Conservation (phyloP, 2,113 vertebrate genomes). For the Planiliza haematocheilus region DNA sequence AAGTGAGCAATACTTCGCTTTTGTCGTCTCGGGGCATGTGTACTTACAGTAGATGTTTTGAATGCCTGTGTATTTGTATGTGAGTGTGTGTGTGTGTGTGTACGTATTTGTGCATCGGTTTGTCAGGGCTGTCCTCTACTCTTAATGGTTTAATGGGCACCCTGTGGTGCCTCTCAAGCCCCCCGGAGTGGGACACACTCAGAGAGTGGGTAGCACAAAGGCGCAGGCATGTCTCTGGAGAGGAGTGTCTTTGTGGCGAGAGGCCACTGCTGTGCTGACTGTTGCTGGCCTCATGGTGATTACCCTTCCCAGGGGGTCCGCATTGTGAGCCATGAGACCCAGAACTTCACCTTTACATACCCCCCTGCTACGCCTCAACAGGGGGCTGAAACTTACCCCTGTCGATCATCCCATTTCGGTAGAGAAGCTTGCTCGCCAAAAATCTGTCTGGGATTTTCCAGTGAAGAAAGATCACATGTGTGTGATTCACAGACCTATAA, state of each 20-base stretch:
- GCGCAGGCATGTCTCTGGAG: constrained; percentile 75
- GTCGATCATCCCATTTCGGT: constrained; percentile 66
- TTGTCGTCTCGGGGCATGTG: constrained; percentile 51
- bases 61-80: constrained; percentile 49
- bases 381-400: constrained; percentile 70
- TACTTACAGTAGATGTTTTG: constrained; percentile 60
- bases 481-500: neutral
- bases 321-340: constrained; percentile 76
- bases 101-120: constrained; percentile 66
- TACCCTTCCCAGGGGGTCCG: constrained; percentile 79
- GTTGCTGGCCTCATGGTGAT: constrained; percentile 83
- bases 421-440: constrained; percentile 3
- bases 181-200: constrained; percentile 78
- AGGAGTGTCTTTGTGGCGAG: constrained; percentile 76
- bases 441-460: constrained; percentile 5
- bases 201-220: constrained; percentile 77
- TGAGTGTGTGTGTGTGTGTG: constrained; percentile 13
- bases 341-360: constrained; percentile 83
- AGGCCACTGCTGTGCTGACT: constrained; percentile 77
- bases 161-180: constrained; percentile 80
- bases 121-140: constrained; percentile 75
- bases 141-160: constrained; percentile 84
- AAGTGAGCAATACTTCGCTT: constrained; percentile 53
- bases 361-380: constrained; percentile 69
- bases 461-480: neutral